Conservation (phyloP, 1,140 invertebrate species). For the Phenacoccus solenopsis region DNA sequence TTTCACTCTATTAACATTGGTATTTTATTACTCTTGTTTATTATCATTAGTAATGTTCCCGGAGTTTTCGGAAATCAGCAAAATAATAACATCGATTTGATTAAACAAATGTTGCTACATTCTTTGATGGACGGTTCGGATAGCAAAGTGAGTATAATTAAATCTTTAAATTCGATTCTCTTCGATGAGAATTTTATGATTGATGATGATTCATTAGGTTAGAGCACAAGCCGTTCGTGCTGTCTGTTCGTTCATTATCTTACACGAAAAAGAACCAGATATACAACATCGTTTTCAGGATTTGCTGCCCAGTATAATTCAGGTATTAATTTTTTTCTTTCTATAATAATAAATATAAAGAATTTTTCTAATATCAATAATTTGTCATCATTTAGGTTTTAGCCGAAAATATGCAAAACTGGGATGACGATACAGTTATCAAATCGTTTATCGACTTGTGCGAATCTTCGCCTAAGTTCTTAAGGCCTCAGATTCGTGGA, state of each 20-base stretch:
- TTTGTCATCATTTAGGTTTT: conserved; percentile 44
- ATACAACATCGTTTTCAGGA: conserved; percentile 81
- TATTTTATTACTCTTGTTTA: conserved; percentile 24
- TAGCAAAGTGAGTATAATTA: conserved; percentile 41
- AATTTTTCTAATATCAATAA: conserved; percentile 6
- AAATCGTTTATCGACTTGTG: conserved; percentile 88
- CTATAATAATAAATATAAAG: neutral
- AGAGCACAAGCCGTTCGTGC: conserved; percentile 69
- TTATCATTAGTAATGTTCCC: conserved; percentile 62
- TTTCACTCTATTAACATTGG: conserved; percentile 20
- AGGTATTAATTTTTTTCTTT: conserved; percentile 35
- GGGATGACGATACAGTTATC: conserved; percentile 79
- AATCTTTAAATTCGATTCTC: conserved; percentile 9
- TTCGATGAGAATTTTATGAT: neutral
- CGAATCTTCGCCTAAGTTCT: conserved; percentile 82
- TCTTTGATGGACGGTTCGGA: conserved; percentile 43
- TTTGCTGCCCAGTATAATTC: conserved; percentile 60
- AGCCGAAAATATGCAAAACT: conserved; percentile 61
- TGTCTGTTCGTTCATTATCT: conserved; percentile 76
- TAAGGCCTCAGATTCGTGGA: conserved; percentile 70
- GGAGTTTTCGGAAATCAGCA: conserved; percentile 95
- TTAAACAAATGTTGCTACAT: conserved; percentile 85
- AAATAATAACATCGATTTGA: conserved; percentile 76
- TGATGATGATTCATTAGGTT: conserved; percentile 35
- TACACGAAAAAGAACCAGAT: conserved; percentile 77